Evolutionary conservation across 2,113 vertebrate species (phyloP).

Genomic region (Pantherophis guttatus): DNA sequence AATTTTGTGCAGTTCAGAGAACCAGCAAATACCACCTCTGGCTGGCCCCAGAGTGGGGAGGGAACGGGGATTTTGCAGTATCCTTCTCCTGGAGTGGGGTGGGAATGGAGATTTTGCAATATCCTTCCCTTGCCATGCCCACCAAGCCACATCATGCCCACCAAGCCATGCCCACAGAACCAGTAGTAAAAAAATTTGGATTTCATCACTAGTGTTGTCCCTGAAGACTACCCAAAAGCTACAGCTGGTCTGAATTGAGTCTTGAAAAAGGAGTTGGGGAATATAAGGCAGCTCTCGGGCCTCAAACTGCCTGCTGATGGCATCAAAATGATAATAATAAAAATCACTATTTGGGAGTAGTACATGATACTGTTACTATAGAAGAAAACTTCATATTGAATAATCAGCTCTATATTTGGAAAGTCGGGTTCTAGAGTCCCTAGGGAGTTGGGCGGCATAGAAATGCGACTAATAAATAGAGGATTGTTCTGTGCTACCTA

Average conservation of each 20-base stretch:
- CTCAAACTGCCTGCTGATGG: not conserved
- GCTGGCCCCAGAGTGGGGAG: too few relatives aligned
- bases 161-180: too few relatives aligned
- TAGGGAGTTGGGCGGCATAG: too few relatives aligned
- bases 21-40: too few relatives aligned
- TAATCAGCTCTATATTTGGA: not conserved
- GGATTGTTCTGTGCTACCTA: not conserved
- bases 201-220: not conserved
- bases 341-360: not conserved
- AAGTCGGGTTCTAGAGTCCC: not conserved
- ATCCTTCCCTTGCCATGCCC: too few relatives aligned
- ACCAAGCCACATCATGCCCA: too few relatives aligned
- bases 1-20: too few relatives aligned
- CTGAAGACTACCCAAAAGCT: not conserved
- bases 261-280: not conserved
- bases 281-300: not conserved
- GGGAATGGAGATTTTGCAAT: too few relatives aligned
- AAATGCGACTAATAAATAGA: not conserved
- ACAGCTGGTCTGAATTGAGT: not conserved
- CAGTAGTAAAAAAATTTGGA: too few relatives aligned
- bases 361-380: not conserved
- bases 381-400: not conserved
- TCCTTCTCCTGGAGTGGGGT: too few relatives aligned
- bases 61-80: too few relatives aligned
- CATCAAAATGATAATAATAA: not conserved